Evolutionary conservation across 1,140 invertebrate genomes (phyloP).

Genomic region (Tyrophagus putrescentiae): DNA sequence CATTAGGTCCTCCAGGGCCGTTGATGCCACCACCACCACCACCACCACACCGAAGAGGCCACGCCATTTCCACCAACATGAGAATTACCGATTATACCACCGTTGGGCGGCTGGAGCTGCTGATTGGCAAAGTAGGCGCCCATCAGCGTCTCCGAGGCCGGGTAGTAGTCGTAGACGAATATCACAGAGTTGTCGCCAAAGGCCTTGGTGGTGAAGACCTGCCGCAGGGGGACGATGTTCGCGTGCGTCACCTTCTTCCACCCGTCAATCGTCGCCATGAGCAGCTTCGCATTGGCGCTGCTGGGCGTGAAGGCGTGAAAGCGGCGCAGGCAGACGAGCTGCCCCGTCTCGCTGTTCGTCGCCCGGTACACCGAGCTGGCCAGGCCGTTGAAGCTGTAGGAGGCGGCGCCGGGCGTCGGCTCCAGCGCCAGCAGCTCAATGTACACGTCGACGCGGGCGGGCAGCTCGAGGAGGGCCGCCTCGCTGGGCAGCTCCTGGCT

Average conservation of each 20-base stretch:
- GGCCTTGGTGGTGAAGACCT: slow-evolving; percentile 85
- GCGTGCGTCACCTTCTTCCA: slow-evolving; percentile 88
- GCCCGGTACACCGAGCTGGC: slow-evolving; percentile 80
- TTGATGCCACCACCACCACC: slow-evolving; percentile 14
- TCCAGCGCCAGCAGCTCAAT: slow-evolving; percentile 74
- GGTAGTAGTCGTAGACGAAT: slow-evolving; percentile 90
- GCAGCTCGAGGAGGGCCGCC: slow-evolving; percentile 46
- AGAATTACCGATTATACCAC: too few relatives aligned
- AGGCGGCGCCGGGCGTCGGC: slow-evolving; percentile 42
- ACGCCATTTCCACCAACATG: too few relatives aligned
- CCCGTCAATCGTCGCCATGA: slow-evolving; percentile 42
- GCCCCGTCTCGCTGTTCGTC: slow-evolving; percentile 68
- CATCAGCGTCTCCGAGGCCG: slow-evolving; percentile 70
- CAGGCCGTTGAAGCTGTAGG: slow-evolving; percentile 47
- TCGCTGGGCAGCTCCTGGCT: neutral
- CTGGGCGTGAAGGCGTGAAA: slow-evolving; percentile 49
- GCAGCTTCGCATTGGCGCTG: slow-evolving; percentile 18
- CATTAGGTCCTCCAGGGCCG: too few relatives aligned
- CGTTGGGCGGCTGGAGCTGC: neutral
- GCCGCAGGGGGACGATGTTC: slow-evolving; percentile 75
- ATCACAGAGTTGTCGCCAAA: slow-evolving; percentile 91
- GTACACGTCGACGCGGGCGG: slow-evolving; percentile 72
- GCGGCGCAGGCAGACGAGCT: slow-evolving; percentile 67
- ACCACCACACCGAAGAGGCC: neutral
- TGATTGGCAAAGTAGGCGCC: slow-evolving; percentile 55